These are phyloP conservation scores for Anomalospiza imberbis DNA, from an alignment of 2,797 vertebrate species.

Conservation along the genomic window DNA sequence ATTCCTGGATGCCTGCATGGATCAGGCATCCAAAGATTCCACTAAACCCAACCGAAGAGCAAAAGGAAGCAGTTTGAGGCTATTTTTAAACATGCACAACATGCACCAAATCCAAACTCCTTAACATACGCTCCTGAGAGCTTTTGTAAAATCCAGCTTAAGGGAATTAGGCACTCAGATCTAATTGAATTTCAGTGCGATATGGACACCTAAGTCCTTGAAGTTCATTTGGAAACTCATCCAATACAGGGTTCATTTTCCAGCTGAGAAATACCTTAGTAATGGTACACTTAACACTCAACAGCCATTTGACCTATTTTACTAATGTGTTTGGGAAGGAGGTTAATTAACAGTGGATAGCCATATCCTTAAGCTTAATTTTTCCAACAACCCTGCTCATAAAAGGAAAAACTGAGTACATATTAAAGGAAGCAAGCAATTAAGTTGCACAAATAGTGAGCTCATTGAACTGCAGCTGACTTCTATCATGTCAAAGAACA, in stretches of 20 bases:
- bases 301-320: slow-evolving; percentile 76
- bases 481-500: slow-evolving; percentile 86
- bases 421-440: slow-evolving; percentile 90
- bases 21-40: not conserved
- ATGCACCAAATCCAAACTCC: slow-evolving; percentile 6
- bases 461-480: slow-evolving; percentile 83
- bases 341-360: slow-evolving; percentile 82
- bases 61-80: not conserved
- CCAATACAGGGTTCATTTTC: slow-evolving; percentile 50
- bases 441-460: slow-evolving; percentile 85
- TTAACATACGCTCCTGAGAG: not conserved
- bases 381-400: slow-evolving; percentile 82
- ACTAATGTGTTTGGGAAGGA: slow-evolving; percentile 82
- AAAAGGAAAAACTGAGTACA: slow-evolving; percentile 84
- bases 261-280: slow-evolving; percentile 65
- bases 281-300: slow-evolving; percentile 75
- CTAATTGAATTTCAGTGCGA: not conserved
- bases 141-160: slow-evolving; percentile 43
- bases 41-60: not conserved
- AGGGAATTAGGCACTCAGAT: not conserved
- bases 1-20: not conserved
- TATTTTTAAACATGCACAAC: slow-evolving; percentile 19
- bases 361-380: slow-evolving; percentile 78
- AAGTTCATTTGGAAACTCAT: slow-evolving; percentile 36
- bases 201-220: not conserved